Evolutionary conservation across 2,797 vertebrate genomes (phyloP).

Genomic region (Streptopelia turtur): DNA sequence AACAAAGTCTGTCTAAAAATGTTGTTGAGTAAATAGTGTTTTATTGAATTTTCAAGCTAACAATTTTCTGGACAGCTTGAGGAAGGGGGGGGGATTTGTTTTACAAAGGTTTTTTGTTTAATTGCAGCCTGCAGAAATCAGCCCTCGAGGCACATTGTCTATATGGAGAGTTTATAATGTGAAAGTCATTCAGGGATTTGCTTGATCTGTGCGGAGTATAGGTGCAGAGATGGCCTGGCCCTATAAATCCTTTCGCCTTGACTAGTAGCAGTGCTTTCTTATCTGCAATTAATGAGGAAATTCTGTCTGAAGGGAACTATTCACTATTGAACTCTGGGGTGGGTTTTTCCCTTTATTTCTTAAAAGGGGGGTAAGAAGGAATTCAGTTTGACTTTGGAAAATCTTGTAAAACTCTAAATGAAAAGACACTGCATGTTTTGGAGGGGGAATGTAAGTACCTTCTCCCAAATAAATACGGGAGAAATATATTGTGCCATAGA

Average conservation of each 20-base stretch:
- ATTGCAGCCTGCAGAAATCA: constrained; percentile 16
- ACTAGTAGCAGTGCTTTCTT: constrained; percentile 26
- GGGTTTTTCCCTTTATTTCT: neutral
- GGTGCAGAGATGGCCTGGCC: neutral
- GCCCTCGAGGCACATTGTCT: neutral
- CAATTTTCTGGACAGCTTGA: neutral
- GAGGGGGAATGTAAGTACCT: neutral
- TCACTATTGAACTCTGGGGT: neutral
- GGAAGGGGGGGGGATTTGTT: neutral
- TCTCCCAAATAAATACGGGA: neutral
- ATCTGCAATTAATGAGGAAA: constrained; percentile 11
- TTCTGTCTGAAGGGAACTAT: neutral
- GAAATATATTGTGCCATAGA: neutral
- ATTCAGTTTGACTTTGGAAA: constrained; percentile 26
- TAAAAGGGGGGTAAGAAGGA: neutral
- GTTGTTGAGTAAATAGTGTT: neutral
- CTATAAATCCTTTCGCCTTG: constrained; percentile 25
- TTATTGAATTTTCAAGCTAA: neutral
- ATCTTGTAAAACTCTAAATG: constrained; percentile 27
- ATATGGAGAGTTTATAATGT: neutral
- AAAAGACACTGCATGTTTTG: neutral
- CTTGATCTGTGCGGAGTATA: neutral
- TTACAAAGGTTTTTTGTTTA: neutral
- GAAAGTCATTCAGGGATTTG: neutral
- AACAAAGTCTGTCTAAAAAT: neutral